Percentiles rank a stretch among this genome's conserved stretches.
Evolutionary conservation across 1,140 invertebrate species (phyloP).

Genomic region (Kradibia gibbosae): DNA sequence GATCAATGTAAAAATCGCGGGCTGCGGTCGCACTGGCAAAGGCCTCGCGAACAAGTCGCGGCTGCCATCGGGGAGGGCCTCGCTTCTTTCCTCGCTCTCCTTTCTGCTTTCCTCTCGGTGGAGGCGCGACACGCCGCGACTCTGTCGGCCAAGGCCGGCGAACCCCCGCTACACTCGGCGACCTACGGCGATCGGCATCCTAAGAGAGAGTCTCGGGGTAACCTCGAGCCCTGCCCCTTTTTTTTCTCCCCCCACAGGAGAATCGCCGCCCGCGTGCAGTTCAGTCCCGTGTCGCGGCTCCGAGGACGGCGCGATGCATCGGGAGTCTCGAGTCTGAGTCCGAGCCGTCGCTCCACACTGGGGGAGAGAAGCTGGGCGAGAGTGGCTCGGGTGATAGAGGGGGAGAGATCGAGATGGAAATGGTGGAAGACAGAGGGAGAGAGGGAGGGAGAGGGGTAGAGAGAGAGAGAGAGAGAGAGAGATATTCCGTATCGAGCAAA

Average conservation of each 20-base stretch:
- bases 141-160: not conserved
- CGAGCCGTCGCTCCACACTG: not conserved
- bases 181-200: too few relatives aligned
- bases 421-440: constrained; percentile 51
- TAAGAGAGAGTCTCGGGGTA: too few relatives aligned
- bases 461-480: not conserved
- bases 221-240: too few relatives aligned
- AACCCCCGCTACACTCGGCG: not conserved
- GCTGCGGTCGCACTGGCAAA: not conserved
- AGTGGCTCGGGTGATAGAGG: not conserved
- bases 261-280: too few relatives aligned
- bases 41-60: not conserved
- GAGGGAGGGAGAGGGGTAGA: constrained; percentile 49
- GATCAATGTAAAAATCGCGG: too few relatives aligned
- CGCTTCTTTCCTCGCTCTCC: not conserved
- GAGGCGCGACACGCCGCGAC: too few relatives aligned
- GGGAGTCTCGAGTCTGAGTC: not conserved
- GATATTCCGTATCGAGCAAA: not conserved
- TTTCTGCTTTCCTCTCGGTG: not conserved
- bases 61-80: not conserved
- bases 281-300: not conserved
- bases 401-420: not conserved
- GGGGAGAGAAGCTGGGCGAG: not conserved
- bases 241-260: too few relatives aligned
- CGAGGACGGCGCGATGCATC: not conserved